Evolutionary conservation across 1,140 invertebrate species (phyloP), one percentile per base, ranked within the genome.

Genomic region (Bombus waltoni): DNA sequence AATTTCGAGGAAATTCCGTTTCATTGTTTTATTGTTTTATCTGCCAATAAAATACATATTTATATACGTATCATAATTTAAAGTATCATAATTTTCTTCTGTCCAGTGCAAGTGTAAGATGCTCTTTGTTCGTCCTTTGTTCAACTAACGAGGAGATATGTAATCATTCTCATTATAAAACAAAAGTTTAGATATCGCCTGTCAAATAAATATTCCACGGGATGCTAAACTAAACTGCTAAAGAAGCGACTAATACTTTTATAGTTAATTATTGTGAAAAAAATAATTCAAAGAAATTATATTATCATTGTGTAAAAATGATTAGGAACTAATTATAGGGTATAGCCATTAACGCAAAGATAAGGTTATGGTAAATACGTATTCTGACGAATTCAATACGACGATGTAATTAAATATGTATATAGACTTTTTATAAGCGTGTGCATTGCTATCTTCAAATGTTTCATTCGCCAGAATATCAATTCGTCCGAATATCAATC

Each of bases 1-100:
- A 38, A 76, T 75, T 44, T 83, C 3, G 13, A 25, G 38, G 13
- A 15, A 35, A 68, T 68, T 76, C 71, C 42, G 28, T 11, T 68
- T 32, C 1, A 32, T 32, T 32, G 32, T 32, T 32, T 32, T 32
- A 32, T 32, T 32, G 32, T 32, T 32, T 47, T 83, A 76, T 53
- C 81, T 72, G 3, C 2, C 42, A 28, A 83, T 83, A 28, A 76
- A 68, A 66, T 83, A 22, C 38, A 38, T 53, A 83, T 83, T 76
- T 53, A 76, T 68, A n/a, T 13, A 28, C 40, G 40, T 28, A 73
- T 76, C 42, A 62, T 40, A 28, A 59, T 25, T 4, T 18, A 13
- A 57, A 13, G 2, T 72, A 70, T 71, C 68, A n/a, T 3, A n/a
- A 15, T 3, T 40, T 75, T 42, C 22, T 75, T 73, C 6, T 47